Evolutionary conservation across 1,140 invertebrate species (phyloP), one percentile per base, ranked within the genome.

Genomic region (Neelides sp.): DNA sequence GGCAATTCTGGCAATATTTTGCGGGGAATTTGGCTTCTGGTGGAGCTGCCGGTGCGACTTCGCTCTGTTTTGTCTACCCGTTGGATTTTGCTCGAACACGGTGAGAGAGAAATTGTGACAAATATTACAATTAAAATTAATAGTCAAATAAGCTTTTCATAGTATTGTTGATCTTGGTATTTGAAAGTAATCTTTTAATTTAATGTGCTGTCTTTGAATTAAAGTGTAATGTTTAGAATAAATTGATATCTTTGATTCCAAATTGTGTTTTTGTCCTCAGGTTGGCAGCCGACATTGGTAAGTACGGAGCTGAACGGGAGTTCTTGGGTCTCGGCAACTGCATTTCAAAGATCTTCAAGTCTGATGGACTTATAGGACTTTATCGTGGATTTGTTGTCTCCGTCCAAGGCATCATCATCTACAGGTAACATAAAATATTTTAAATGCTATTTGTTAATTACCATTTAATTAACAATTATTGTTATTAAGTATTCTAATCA

Each of bases 321-420:
- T 93, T 85, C 70, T 76, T 71, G 48, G 89, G 89, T 63, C 71
- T 93, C 47, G 73, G 79, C 22, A 80, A 93, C 69, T 91, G 89
- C 58, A 69, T 92, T 50, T 63, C 65, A 12, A 92, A 92, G 66
- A 91, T 85, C 4, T 74, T 84, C 65, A 87, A 85, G 62, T 68
- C 77, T 58, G 88, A 93, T 65, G 89, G 89, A 52, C 56, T 86
- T 5, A 63, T 70, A 46, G 90, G 90, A 55, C 70, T 91, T 32
- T 93, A 94, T 72, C 76, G 85, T 70, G 90, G 89, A 54, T 94
- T 93, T 65, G 73, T 82, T 51, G 88, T 92, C 58, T 93, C 88
- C 20, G 87, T 89, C 27, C 83, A 87, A 69, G 84, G 84, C 68
- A 85, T 85, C 62, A 83, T 85, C 46, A 83, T 85, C 65, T 86